phyloP scores from a whole-genome alignment of 2,797 vertebrate species.

The Dermochelys coriacea region DNA sequence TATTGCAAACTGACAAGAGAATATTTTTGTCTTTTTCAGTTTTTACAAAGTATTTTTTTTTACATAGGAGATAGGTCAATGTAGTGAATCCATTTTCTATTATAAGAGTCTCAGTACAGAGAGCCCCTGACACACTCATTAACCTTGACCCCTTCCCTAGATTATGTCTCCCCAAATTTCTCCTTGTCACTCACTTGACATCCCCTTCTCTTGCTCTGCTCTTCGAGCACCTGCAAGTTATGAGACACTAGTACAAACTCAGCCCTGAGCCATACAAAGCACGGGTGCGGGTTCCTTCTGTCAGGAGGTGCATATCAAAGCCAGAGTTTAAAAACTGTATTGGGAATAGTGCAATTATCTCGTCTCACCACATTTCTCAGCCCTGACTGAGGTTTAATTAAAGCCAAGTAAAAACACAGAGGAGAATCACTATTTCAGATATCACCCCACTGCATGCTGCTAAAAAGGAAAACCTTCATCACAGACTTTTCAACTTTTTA shows the following conservation, averaged over 20 bases:
- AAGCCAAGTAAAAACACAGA: constrained; percentile 85
- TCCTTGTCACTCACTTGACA: not conserved
- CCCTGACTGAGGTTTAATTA: constrained; percentile 87
- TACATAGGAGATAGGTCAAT: not conserved
- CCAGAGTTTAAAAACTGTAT: constrained; percentile 71
- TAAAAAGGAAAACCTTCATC: constrained; percentile 61
- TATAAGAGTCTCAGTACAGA: not conserved
- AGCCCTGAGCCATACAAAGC: constrained; percentile 55
- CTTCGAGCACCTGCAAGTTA: not conserved
- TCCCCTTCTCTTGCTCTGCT: not conserved
- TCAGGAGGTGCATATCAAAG: constrained; percentile 74
- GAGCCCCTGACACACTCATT: not conserved
- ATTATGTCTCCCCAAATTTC: not conserved
- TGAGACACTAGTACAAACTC: not conserved
- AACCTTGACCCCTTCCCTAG: not conserved
- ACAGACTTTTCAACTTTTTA: constrained; percentile 68
- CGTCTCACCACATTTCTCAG: constrained; percentile 83
- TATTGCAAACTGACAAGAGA: not conserved
- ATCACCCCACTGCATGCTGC: constrained; percentile 72
- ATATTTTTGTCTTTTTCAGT: not conserved
- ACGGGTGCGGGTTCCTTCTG: constrained; percentile 63
- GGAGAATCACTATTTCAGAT: constrained; percentile 75
- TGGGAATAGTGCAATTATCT: constrained; percentile 86
- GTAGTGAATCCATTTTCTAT: not conserved
- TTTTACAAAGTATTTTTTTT: not conserved